Conservation (phyloP, 2,113 vertebrate genomes). For the Muntiacus reevesi region DNA sequence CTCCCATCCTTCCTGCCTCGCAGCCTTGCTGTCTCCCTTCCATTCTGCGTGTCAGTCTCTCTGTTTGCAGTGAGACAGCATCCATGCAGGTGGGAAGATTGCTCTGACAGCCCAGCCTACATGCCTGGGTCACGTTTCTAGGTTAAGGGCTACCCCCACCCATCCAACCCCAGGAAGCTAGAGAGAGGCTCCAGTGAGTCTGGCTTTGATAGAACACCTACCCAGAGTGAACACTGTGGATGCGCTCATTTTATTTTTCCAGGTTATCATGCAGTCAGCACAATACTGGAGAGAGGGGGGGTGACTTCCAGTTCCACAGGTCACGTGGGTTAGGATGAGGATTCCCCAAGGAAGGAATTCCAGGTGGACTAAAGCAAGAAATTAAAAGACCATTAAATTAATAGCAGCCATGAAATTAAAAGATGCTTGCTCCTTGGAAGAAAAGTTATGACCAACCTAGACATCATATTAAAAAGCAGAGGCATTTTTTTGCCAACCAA, state of each 20-base stretch:
- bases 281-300: neutral
- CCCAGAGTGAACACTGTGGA: neutral
- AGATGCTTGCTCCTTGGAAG: neutral
- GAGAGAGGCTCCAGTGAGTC: neutral
- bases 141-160: too few relatives aligned
- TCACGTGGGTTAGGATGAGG: neutral
- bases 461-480: neutral
- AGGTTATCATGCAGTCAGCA: neutral
- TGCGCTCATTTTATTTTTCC: neutral
- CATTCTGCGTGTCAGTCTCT: rapidly evolving
- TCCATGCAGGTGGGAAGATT: rapidly evolving
- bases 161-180: neutral
- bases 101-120: neutral
- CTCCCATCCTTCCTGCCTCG: neutral
- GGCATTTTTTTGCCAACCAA: neutral
- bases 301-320: neutral
- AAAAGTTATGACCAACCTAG: neutral
- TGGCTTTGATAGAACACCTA: neutral
- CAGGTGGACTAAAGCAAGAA: neutral
- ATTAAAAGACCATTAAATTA: neutral
- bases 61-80: neutral
- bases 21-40: neutral
- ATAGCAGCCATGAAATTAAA: neutral
- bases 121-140: too few relatives aligned
- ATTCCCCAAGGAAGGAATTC: neutral